Percentiles rank a stretch among this genome's conserved stretches.
Conservation (phyloP, 1,140 invertebrate species). For the Physella acuta region DNA sequence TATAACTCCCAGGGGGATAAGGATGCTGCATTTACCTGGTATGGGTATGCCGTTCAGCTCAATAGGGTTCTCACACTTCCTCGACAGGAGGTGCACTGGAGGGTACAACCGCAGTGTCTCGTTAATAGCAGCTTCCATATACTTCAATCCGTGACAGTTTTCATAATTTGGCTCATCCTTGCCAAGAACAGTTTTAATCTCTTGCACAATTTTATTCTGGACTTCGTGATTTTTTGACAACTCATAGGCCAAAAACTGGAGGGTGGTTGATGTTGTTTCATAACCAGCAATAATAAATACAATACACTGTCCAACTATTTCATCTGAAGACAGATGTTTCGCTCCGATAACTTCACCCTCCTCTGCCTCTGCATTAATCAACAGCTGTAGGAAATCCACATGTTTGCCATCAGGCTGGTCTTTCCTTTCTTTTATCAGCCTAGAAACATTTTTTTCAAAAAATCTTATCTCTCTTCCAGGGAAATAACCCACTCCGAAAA, state of each 20-base stretch:
- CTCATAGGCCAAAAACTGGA: conserved; percentile 64
- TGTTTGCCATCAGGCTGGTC: neutral
- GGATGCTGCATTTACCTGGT: conserved; percentile 12
- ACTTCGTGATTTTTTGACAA: conserved; percentile 62
- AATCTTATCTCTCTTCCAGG: neutral
- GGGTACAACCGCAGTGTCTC: conserved; percentile 36
- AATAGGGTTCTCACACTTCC: neutral
- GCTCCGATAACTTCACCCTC: neutral
- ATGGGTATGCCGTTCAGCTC: neutral
- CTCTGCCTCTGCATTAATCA: conserved; percentile 7
- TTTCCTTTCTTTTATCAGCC: conserved; percentile 1
- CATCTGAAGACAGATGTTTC: conserved; percentile 52
- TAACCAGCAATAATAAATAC: conserved; percentile 72
- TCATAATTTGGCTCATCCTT: conserved; percentile 33
- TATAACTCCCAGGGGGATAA: conserved; percentile 26
- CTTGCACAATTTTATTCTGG: conserved; percentile 27
- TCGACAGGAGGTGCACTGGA: conserved; percentile 17
- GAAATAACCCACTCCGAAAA: conserved; percentile 6
- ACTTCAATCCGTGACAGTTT: conserved; percentile 24
- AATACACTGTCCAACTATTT: conserved; percentile 69
- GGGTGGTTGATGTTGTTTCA: conserved; percentile 66
- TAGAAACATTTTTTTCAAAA: neutral
- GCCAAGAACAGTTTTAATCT: conserved; percentile 26
- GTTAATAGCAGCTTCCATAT: conserved; percentile 30
- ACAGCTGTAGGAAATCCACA: conserved; percentile 1